Conservation (phyloP, 2,797 vertebrate genomes). For the Lagodon rhomboides region DNA sequence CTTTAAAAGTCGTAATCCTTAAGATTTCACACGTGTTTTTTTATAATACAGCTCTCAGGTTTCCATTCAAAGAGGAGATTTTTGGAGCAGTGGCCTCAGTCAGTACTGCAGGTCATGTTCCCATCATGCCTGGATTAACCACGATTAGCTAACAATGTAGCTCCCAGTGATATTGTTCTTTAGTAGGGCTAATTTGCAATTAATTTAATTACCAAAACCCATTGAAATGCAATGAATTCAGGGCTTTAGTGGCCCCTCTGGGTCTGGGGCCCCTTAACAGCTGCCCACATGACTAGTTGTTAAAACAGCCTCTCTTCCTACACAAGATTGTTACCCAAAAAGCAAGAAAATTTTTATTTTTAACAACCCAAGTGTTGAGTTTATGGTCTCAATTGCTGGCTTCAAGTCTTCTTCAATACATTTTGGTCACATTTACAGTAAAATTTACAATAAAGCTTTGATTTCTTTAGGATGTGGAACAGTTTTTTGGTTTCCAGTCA, state of each 20-base stretch:
- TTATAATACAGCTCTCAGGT: background rate
- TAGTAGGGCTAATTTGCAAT: background rate
- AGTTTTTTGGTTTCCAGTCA: too few species aligned
- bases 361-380: background rate
- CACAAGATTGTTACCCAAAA: background rate
- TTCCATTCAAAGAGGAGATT: background rate
- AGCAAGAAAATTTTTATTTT: background rate
- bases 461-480: too few species aligned
- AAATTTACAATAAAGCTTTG: too few species aligned
- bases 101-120: background rate
- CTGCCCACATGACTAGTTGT: background rate
- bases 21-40: background rate
- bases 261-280: background rate
- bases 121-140: background rate
- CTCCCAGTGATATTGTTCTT: background rate
- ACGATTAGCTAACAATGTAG: background rate
- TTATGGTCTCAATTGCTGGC: too few species aligned
- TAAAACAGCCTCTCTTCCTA: background rate
- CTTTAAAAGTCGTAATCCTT: constrained; percentile 40
- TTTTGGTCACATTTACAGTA: too few species aligned
- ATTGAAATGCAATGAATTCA: background rate
- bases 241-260: background rate
- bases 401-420: too few species aligned
- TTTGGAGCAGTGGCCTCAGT: background rate
- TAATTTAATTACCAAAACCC: background rate